phyloP scores from a whole-genome alignment of 2,888 invertebrate species.

The Malthinus seriepunctatus region DNA sequence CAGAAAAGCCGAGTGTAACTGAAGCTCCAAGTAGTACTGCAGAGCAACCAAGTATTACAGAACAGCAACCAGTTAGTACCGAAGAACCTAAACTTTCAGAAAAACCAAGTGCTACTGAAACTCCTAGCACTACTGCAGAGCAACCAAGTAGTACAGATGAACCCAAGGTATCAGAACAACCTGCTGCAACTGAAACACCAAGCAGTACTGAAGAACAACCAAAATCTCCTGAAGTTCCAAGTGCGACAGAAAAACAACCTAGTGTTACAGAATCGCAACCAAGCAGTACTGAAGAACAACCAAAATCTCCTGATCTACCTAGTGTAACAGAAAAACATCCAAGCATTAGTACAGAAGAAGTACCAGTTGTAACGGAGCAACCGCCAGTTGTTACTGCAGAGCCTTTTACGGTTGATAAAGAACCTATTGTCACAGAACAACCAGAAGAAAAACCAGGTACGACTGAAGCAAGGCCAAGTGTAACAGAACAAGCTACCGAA shows the following conservation, averaged over 20 bases:
- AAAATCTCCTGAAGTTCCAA: conserved; percentile 22
- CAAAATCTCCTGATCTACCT: not conserved
- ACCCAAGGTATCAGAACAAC: conserved; percentile 17
- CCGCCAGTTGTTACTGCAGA: not conserved
- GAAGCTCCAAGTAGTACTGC: conserved; percentile 10
- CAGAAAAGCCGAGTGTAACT: conserved; percentile 1
- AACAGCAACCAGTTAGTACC: not conserved
- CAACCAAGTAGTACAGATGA: not conserved
- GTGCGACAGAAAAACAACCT: conserved; percentile 4
- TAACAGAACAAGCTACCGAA: not conserved
- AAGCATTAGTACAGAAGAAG: not conserved
- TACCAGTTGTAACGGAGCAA: not conserved
- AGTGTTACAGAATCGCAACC: not conserved
- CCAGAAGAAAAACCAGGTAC: not conserved
- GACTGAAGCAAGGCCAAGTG: not conserved
- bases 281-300: not conserved
- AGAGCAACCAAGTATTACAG: too few relatives aligned
- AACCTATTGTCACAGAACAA: not conserved
- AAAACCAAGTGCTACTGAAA: conserved; percentile 6
- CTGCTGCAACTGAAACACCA: not conserved
- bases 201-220: conserved; percentile 11
- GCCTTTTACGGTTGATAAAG: not conserved
- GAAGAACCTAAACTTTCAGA: conserved; percentile 14
- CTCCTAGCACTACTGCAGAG: not conserved
- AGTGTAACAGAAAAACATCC: not conserved